These are phyloP conservation scores for Halichoerus grypus DNA, from an alignment of 2,113 vertebrate genomes.

Conservation along the genomic window DNA sequence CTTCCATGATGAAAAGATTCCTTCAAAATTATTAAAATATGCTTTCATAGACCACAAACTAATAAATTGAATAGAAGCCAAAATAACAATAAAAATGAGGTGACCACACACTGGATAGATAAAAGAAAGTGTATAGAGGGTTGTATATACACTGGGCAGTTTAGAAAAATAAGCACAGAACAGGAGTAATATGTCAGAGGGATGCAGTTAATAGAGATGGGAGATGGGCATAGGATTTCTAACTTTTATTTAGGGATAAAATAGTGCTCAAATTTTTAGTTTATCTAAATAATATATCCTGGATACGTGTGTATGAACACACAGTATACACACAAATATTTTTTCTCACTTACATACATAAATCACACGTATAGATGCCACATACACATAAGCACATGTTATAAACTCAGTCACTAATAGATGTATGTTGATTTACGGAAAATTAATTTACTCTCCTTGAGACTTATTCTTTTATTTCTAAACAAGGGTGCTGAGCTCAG, in stretches of 20 bases:
- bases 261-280: background rate
- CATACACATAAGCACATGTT: background rate
- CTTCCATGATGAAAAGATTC: slow-evolving; percentile 65
- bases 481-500: background rate
- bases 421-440: background rate
- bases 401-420: background rate
- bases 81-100: slow-evolving; percentile 74
- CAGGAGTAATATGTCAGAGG: background rate
- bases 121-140: slow-evolving; percentile 35
- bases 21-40: slow-evolving; percentile 78
- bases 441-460: background rate
- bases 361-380: background rate
- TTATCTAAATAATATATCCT: background rate
- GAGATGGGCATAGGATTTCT: background rate
- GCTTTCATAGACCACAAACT: slow-evolving; percentile 63
- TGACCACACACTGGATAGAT: slow-evolving; percentile 63
- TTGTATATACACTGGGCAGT: background rate
- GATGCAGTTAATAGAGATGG: background rate
- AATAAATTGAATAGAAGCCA: slow-evolving; percentile 78
- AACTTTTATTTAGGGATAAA: background rate
- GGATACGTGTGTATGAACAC: background rate
- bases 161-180: slow-evolving; percentile 53
- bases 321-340: background rate
- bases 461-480: slow-evolving; percentile 8
- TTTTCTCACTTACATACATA: background rate